phyloP scores from a whole-genome alignment of 2,888 invertebrate species.

The Hypomecis punctinalis region DNA sequence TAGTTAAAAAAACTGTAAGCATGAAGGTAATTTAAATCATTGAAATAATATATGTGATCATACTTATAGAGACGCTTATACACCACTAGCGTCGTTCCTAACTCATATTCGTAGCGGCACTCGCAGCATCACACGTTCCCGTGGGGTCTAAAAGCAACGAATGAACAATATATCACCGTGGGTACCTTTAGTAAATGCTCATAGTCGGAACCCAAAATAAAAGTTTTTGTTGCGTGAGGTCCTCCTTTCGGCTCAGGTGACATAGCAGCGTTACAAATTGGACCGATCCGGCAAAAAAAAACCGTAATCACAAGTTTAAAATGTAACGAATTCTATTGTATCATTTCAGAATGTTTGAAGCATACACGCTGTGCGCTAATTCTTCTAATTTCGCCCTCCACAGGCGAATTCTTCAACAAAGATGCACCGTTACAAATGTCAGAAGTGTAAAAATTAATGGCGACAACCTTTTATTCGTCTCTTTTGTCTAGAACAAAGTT shows the following conservation, averaged over 20 bases:
- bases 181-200: conserved; percentile 63
- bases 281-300: conserved; percentile 60
- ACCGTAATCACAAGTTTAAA: conserved; percentile 57
- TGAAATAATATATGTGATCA: neutral
- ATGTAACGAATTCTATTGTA: conserved; percentile 65
- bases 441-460: conserved; percentile 80
- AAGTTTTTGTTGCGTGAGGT: conserved; percentile 76
- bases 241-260: conserved; percentile 79
- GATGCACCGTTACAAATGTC: conserved; percentile 79
- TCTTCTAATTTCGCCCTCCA: conserved; percentile 61
- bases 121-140: conserved; percentile 53
- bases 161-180: conserved; percentile 60
- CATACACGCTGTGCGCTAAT: conserved; percentile 74
- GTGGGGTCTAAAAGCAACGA: conserved; percentile 70
- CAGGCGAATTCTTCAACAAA: conserved; percentile 65
- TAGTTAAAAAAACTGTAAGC: too few relatives aligned
- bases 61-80: neutral
- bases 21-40: neutral
- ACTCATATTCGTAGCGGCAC: neutral
- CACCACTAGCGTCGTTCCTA: neutral
- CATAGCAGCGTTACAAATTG: conserved; percentile 79
- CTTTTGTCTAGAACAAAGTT: conserved; percentile 78
- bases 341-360: conserved; percentile 48
- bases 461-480: conserved; percentile 77
- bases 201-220: conserved; percentile 73